A percentile compares a stretch with the other conserved stretches of the same genome.
These are phyloP conservation scores for Bombylius major DNA, from an alignment of 2,888 invertebrate genomes.

Conservation along the genomic window DNA sequence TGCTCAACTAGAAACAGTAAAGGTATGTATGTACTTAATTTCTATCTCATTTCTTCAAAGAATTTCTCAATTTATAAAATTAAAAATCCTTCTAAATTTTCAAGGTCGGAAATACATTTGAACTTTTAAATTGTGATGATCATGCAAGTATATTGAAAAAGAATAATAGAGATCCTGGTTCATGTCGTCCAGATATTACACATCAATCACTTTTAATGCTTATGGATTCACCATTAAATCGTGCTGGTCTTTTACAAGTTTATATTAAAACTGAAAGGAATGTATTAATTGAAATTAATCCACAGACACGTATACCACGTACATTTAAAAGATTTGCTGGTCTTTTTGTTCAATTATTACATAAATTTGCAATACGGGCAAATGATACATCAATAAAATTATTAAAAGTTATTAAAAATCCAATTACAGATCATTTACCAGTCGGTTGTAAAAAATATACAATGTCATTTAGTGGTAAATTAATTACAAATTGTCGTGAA, in stretches of 20 bases:
- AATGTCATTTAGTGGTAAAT: constrained; percentile 78
- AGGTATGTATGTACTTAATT: constrained; percentile 44
- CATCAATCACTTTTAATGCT: constrained; percentile 97
- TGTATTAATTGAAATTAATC: constrained; percentile 89
- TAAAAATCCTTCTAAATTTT: constrained; percentile 16
- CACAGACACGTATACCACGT: constrained; percentile 91
- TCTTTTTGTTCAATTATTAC: constrained; percentile 92
- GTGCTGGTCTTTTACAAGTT: constrained; percentile 92
- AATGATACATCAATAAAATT: constrained; percentile 79
- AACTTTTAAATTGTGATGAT: constrained; percentile 88
- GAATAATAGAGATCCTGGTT: constrained; percentile 73
- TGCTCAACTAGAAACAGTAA: constrained; percentile 91
- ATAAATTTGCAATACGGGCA: constrained; percentile 86
- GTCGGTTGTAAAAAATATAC: constrained; percentile 82
- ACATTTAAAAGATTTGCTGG: constrained; percentile 96
- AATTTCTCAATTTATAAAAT: too few species aligned
- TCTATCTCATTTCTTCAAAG: too few species aligned
- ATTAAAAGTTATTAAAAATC: constrained; percentile 94
- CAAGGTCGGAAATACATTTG: constrained; percentile 81
- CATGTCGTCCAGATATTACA: constrained; percentile 90
- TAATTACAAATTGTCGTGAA: constrained; percentile 54
- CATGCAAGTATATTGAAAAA: constrained; percentile 74
- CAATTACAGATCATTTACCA: constrained; percentile 85
- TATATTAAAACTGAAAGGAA: constrained; percentile 85
- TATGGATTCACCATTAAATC: constrained; percentile 92